Evolutionary conservation across 2,888 invertebrate genomes (phyloP), one percentile per base, ranked within the genome.

Genomic region (Mesochorus sp.): DNA sequence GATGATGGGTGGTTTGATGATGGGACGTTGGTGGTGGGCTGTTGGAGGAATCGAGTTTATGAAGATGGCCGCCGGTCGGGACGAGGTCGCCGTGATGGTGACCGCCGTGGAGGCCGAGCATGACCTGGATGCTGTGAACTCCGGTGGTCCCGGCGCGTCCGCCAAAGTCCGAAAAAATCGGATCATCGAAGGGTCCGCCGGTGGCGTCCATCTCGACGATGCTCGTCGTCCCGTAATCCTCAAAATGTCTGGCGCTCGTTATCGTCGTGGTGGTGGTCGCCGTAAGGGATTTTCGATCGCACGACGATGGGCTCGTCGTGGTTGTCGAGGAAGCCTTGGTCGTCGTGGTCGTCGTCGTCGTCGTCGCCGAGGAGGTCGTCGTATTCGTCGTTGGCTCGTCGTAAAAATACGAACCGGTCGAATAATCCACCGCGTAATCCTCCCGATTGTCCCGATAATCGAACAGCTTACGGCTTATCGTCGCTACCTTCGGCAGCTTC

Each of bases 161-260:
- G 28, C 93, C 91, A 87, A 96, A 96, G 91, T 96, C 96, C 83
- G 94, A 93, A 90, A 96, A 96, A 88, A 95, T 94, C 87, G 95
- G 95, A 88, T 96, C 96, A 89, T 96, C 97, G 91, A 96, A 93
- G 28, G 93, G 93, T 59, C 92, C 92, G 82, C n/a, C n/a, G n/a
- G n/a, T n/a, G n/a, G 92, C 95, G 91, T 96, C 96, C 95, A 96
- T 95, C 91, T 91, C 92, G 24, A 51, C 21, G 24, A n/a, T n/a
- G n/a, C n/a, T n/a, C 21, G 51, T 59, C 59, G 80, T 72, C 44
- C 57, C 67, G 75, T 80, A 80, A 3, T 72, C 68, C 37, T 57
- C 44, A 31, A 75, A 49, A 10, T 28, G 42, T 37, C 66, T 57
- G 3, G 44, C 34, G 55, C 51, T 70, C 21, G 37, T 5, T 3